Conservation (phyloP, 2,888 invertebrate genomes). For the Hybos culiciformis region DNA sequence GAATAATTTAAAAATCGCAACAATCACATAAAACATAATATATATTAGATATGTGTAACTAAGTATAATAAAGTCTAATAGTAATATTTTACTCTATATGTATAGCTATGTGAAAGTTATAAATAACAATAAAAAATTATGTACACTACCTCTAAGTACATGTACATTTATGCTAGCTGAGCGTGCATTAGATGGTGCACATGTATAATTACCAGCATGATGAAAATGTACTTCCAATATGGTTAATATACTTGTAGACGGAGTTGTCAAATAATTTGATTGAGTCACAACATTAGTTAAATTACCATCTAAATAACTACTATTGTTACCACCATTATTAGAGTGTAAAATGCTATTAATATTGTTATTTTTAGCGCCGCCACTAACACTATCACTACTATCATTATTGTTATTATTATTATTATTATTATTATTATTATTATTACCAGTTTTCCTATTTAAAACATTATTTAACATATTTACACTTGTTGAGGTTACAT, state of each 20-base stretch:
- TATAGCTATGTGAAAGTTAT: too few species aligned
- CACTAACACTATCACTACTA: too few species aligned
- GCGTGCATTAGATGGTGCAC: conserved; percentile 64
- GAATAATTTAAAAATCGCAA: too few species aligned
- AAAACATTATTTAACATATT: conserved; percentile 17
- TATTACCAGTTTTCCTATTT: conserved; percentile 13
- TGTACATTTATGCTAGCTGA: conserved; percentile 63
- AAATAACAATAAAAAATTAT: too few species aligned
- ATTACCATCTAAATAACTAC: conserved; percentile 6
- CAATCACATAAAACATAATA: too few species aligned
- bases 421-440: conserved; percentile 16
- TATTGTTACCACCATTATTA: conserved; percentile 8
- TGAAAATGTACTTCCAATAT: conserved; percentile 48
- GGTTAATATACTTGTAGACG: conserved; percentile 46
- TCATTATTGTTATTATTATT: conserved; percentile 12
- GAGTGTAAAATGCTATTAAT: conserved; percentile 12
- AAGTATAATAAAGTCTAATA: too few species aligned
- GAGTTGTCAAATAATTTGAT: conserved; percentile 15
- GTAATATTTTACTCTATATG: too few species aligned
- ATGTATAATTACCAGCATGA: conserved; percentile 70
- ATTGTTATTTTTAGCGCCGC: conserved; percentile 16
- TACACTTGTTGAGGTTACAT: conserved; percentile 26
- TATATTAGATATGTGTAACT: too few species aligned
- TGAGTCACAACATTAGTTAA: too few species aligned
- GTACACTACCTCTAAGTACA: conserved; percentile 51